Conservation (phyloP, 2,888 invertebrate species). For the Drosophila macrospina region DNA sequence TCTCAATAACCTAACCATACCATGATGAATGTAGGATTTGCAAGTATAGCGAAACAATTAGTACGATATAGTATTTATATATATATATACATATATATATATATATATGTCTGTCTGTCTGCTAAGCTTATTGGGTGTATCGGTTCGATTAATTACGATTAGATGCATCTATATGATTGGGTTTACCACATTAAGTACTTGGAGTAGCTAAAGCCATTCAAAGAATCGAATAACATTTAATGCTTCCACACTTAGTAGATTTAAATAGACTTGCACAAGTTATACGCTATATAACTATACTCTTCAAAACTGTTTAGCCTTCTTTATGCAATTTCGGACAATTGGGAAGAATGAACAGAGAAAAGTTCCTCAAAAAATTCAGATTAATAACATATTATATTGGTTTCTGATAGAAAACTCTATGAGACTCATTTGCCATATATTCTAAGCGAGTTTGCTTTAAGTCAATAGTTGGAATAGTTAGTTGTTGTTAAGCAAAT, state of each 20-base stretch:
- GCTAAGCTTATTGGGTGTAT: conserved; percentile 28
- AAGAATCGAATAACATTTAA: conserved; percentile 52
- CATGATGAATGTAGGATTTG: conserved; percentile 3
- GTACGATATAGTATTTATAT: conserved; percentile 4
- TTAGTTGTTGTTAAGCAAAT: no score
- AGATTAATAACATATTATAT: no score
- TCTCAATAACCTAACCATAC: conserved; percentile 22
- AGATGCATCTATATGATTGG: conserved; percentile 28
- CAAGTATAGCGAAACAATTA: conserved; percentile 7
- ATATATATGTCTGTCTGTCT: conserved; percentile 1
- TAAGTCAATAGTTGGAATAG: no score
- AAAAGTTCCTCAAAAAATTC: no score
- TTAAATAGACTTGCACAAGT: not conserved
- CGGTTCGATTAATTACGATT: conserved; percentile 32
- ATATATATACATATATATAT: not conserved
- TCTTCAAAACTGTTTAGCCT: not conserved
- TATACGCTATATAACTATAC: no score
- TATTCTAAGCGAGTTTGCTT: no score
- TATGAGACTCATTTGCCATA: no score
- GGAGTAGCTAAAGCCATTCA: conserved; percentile 60
- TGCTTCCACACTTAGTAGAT: conserved; percentile 18
- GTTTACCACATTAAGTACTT: conserved; percentile 27
- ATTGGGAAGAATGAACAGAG: no score
- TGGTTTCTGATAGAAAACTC: no score
- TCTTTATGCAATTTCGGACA: no score